Percentiles rank a stretch among this genome's conserved stretches.
phyloP scores from a whole-genome alignment of 2,113 vertebrate species.

The Eidolon helvum region DNA sequence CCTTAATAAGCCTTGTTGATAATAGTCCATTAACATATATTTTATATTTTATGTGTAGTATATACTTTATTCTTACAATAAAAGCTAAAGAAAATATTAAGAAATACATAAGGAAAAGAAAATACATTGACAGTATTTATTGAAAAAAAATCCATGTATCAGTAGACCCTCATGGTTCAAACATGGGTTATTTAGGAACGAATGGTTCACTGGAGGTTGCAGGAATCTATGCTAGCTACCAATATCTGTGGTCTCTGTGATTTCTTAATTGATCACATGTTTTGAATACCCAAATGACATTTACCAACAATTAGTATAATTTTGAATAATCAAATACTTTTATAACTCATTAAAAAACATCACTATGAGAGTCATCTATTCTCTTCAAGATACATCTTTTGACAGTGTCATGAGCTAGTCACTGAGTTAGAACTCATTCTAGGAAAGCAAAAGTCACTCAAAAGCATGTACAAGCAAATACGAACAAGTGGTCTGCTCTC shows the following conservation, averaged over 20 bases:
- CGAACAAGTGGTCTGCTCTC: not conserved
- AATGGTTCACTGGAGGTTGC: not conserved
- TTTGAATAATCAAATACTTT: conserved; percentile 21
- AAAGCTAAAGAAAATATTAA: not conserved
- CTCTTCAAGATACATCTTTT: not conserved
- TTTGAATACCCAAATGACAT: not conserved
- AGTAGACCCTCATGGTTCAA: not conserved
- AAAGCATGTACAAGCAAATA: not conserved
- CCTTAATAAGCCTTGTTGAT: not conserved
- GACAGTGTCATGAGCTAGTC: not conserved
- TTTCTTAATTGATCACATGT: not conserved
- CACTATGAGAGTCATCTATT: not conserved
- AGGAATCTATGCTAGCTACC: not conserved
- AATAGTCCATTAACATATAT: not conserved
- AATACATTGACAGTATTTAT: not conserved
- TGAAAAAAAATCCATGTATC: too few relatives aligned
- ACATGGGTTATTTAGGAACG: not conserved
- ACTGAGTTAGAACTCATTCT: not conserved
- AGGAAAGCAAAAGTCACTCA: not conserved
- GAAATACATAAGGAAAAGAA: not conserved
- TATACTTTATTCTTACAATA: not conserved
- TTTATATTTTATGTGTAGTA: not conserved
- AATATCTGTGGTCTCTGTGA: not conserved
- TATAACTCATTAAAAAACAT: not conserved
- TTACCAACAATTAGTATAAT: not conserved